A percentile compares a stretch with the other conserved stretches of the same genome.
Conservation (phyloP, 1,140 invertebrate genomes). For the Trichogramma pretiosum region DNA sequence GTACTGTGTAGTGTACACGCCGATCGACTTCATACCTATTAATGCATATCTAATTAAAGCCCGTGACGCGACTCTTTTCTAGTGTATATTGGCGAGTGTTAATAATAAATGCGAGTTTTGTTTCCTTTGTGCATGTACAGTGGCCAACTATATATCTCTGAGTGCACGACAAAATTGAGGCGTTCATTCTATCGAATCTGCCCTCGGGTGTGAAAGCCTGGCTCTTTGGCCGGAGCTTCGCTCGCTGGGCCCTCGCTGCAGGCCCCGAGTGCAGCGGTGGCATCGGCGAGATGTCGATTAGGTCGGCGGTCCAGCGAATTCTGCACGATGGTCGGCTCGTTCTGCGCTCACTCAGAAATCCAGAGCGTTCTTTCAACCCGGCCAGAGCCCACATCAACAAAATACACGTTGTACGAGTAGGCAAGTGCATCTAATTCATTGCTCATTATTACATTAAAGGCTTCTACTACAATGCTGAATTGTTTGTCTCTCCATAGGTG, state of each 20-base stretch:
- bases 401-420: conserved; percentile 50
- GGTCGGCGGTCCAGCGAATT: conserved; percentile 42
- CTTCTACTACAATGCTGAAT: conserved; percentile 28
- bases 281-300: conserved; percentile 47
- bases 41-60: too few species aligned
- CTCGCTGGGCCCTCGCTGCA: conserved; percentile 7
- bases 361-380: conserved; percentile 31
- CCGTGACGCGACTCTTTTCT: too few species aligned
- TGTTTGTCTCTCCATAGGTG: too few species aligned
- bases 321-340: conserved; percentile 51
- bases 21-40: too few species aligned
- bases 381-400: conserved; percentile 29
- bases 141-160: too few species aligned
- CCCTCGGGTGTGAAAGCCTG: conserved; percentile 6
- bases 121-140: too few species aligned
- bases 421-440: conserved; percentile 28
- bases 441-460: background rate
- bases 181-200: background rate
- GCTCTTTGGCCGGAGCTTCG: background rate
- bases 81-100: too few species aligned
- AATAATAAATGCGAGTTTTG: too few species aligned
- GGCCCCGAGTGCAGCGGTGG: too few species aligned
- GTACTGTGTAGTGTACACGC: too few species aligned
- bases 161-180: too few species aligned
- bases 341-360: conserved; percentile 42